Percentiles rank a stretch among this genome's conserved stretches.
Evolutionary conservation across 2,113 vertebrate species (phyloP).

Genomic region (Crotophaga sulcirostris): DNA sequence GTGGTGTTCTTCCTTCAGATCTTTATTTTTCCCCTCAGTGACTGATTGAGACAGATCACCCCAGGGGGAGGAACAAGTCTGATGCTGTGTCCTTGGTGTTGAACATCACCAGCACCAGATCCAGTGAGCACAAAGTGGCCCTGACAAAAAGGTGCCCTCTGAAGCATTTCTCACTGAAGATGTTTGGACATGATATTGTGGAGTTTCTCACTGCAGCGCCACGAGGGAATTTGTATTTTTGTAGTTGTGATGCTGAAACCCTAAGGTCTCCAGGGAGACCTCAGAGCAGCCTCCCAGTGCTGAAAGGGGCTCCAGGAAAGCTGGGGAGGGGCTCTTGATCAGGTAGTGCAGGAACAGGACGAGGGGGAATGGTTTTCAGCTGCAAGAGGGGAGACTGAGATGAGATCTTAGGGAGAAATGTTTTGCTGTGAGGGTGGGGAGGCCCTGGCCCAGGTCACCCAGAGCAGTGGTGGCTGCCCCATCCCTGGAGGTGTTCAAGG

Average conservation of each 20-base stretch:
- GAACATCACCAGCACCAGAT: neutral
- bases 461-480: too few relatives aligned
- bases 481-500: too few relatives aligned
- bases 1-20: conserved; percentile 30
- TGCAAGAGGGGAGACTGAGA: too few relatives aligned
- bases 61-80: neutral
- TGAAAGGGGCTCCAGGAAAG: too few relatives aligned
- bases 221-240: accelerated
- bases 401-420: too few relatives aligned
- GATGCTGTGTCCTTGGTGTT: accelerated
- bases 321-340: too few relatives aligned
- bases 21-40: conserved; percentile 28
- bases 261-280: too few relatives aligned
- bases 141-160: accelerated
- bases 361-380: too few relatives aligned
- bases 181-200: neutral
- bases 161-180: neutral
- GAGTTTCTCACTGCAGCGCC: neutral
- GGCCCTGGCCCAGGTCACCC: too few relatives aligned
- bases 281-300: too few relatives aligned
- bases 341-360: too few relatives aligned
- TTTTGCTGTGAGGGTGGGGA: too few relatives aligned
- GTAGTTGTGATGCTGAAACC: neutral
- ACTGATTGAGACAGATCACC: conserved; percentile 49
- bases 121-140: accelerated